Evolutionary conservation across 64 coral and sea anemone species (phyloP), one percentile per base, ranked within the genome.

Genomic region (Montipora efflorescens): DNA sequence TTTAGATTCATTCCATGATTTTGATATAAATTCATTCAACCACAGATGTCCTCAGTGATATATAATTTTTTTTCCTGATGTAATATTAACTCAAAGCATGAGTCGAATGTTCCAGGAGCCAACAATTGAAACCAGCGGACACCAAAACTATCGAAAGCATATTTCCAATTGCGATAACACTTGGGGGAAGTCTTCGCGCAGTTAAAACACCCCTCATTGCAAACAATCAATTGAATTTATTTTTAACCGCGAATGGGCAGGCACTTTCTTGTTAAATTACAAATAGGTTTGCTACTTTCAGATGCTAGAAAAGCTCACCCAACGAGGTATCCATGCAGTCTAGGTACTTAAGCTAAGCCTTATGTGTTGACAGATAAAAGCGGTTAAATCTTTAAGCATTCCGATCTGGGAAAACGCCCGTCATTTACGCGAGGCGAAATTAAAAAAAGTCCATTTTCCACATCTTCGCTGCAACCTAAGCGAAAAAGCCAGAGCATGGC

Each of bases 341-440:
- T 48, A 48, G 13, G 13, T 50, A 48, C 76, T 76, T 47, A 76
- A 15, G 8, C 11, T 57, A 25, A 81, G 28, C 36, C 11, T 11
- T 22, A 83, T 83, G 80, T 28, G 80, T 64, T 83, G 80, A 83
- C 59, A 83, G 80, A 46, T 83, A 4, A 15, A 66, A 28, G 16
- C 3, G 4, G 28, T 23, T 44, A 83, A 64, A 8, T 66, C 22
- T 67, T 83, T 1, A 82, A 64, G 8, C 23, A 82, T 82, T 66
- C 36, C 25, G 28, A 45, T 14, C 49, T 79, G 59, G 72, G 72
- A 28, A 75, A 75, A 75, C 72, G 72, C 72, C 72, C 72, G 11
- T 11, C 28, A 75, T 28, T 22, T 28, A 8, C 1, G 25, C 53
- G 53, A 6, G 53, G 11, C 53, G 11, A 57, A 57, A 57, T 36